Base-by-base conservation (phyloP, 64 coral and sea anemone species). In the Stichodactyla mertensii region DNA sequence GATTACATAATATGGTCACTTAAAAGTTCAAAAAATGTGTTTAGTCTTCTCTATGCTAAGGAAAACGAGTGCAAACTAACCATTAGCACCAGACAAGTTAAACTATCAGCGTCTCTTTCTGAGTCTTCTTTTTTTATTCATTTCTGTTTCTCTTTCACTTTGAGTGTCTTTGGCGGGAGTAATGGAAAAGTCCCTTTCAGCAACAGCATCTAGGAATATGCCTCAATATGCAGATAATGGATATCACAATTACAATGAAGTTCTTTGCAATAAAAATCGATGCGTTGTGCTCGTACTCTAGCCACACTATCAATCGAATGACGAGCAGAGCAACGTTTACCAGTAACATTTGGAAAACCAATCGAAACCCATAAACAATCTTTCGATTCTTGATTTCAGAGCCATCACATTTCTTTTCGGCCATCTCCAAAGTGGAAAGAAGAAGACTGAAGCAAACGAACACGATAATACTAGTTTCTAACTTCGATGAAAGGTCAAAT, bases 251-350 rank as follows among this genome's bases (percentile, higher is more conserved):
- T 6, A 83, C 77, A 16, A 96, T 88, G 4, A 80, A 57, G 58
- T 96, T 96, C 56, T 96, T 92, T 6, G 88, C 78, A 31, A 96
- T 88, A 52, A 92, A 97, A 15, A 95, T 89, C 2, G 93, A 66
- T 14, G 87, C 83, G 66, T 82, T 69, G 64, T 87, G 77, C 5
- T 61, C 23, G 62, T 87, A 87, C 0, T 56, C 20, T 4, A 27
- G 7, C 82, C 58, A 92, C 0, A 96, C n/a, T 19, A 90, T 51
- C 19, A 84, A 61, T 45, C 90, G 90, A 78, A 90, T 60, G 6
- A 89, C 58, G 52, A 92, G 22, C 78, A 95, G 91, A 6, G 54
- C 51, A 6, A 79, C 10, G 58, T 95, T 95, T 0, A 95, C 90
- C 1, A 52, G 55, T 6, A 92, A 45, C 20, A 95, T 84, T 53